Conservation (phyloP, 1,140 invertebrate genomes). For the Galleria mellonella region DNA sequence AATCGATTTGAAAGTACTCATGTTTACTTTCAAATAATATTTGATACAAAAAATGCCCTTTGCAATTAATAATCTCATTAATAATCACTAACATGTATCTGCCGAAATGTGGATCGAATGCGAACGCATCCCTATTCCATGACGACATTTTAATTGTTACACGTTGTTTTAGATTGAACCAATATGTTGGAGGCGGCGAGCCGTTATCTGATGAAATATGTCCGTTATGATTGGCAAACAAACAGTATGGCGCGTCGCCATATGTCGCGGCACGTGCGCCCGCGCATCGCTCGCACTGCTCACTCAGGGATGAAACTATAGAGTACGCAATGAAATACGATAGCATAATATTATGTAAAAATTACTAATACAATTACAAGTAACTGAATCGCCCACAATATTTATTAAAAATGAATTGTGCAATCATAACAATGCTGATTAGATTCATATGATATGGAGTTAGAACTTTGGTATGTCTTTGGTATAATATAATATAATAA, state of each 20-base stretch:
- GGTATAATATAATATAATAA: no score
- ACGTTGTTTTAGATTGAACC: constrained; percentile 65
- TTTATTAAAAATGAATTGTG: no score
- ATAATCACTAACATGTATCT: constrained; percentile 7
- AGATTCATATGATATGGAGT: no score
- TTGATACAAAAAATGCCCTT: constrained; percentile 4
- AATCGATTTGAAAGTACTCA: no score
- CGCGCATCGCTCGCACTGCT: constrained; percentile 57
- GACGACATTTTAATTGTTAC: constrained; percentile 57
- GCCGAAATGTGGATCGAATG: constrained; percentile 51
- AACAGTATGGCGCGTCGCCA: constrained; percentile 69
- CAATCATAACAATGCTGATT: no score
- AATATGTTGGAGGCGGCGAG: constrained; percentile 52
- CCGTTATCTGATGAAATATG: constrained; percentile 74
- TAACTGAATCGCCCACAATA: no score
- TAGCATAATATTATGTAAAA: background rate
- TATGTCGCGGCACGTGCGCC: constrained; percentile 71
- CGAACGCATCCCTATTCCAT: constrained; percentile 12
- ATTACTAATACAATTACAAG: no score
- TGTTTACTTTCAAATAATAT: no score
- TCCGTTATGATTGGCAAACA: constrained; percentile 74
- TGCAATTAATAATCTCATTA: constrained; percentile 1
- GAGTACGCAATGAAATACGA: constrained; percentile 6
- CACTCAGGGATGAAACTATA: constrained; percentile 65
- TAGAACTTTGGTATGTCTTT: no score